Conservation (phyloP, 2,113 vertebrate genomes). For the Indicator maculatus region DNA sequence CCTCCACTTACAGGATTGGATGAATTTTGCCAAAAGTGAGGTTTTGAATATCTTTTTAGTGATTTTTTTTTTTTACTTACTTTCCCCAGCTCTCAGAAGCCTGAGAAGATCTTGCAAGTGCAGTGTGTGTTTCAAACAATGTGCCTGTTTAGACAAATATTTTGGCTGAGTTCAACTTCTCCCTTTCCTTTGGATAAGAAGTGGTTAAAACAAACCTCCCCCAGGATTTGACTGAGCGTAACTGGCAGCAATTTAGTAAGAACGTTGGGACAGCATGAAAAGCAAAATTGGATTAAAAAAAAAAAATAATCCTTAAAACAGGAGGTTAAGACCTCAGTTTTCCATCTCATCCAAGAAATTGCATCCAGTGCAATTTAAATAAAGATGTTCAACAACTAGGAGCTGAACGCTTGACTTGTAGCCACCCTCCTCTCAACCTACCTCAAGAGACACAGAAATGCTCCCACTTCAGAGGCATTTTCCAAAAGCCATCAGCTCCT, state of each 20-base stretch:
- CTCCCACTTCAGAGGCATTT: constrained; percentile 27
- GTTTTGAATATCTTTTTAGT: background rate
- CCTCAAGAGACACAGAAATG: constrained; percentile 13
- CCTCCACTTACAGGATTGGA: background rate
- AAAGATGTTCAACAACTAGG: background rate
- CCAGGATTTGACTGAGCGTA: background rate
- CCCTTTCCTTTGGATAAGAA: background rate
- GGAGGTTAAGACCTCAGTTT: background rate
- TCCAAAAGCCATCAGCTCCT: constrained; percentile 29
- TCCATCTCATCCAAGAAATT: background rate
- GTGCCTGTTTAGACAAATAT: background rate
- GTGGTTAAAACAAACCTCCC: background rate
- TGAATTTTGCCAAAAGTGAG: background rate
- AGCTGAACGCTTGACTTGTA: constrained; percentile 15
- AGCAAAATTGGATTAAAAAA: background rate
- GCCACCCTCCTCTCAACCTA: constrained; percentile 1
- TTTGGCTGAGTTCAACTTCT: background rate
- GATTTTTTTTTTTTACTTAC: background rate
- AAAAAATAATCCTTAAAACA: background rate
- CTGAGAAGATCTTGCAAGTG: background rate
- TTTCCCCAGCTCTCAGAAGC: background rate
- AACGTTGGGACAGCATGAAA: background rate
- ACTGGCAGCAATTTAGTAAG: background rate
- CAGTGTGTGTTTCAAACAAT: background rate
- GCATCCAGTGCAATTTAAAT: background rate